These are phyloP conservation scores for Gallinago solitaria DNA, from an alignment of 2,797 vertebrate genomes.

Conservation along the genomic window DNA sequence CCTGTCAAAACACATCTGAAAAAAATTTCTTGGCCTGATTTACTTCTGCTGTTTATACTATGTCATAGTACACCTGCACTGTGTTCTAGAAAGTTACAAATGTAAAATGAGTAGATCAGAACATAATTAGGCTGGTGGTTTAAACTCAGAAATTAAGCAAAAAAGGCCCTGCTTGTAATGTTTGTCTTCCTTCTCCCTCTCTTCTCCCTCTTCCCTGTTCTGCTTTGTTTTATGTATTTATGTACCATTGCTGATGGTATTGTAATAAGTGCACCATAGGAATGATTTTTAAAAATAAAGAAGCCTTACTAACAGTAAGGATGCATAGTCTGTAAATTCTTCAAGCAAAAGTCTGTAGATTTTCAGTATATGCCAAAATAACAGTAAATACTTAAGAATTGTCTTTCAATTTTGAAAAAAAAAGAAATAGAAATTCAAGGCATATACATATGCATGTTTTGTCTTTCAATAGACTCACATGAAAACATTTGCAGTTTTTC, in stretches of 20 bases:
- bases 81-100: background rate
- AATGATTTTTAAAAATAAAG: background rate
- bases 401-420: background rate
- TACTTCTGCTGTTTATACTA: background rate
- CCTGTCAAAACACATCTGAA: background rate
- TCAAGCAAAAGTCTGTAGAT: background rate
- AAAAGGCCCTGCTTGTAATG: background rate
- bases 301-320: background rate
- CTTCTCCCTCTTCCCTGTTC: background rate
- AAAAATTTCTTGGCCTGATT: background rate
- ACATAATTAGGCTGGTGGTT: background rate
- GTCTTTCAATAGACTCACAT: background rate
- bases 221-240: background rate
- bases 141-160: background rate
- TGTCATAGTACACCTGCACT: background rate
- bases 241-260: background rate
- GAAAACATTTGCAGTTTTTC: background rate
- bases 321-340: background rate
- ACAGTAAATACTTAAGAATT: background rate
- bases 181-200: background rate
- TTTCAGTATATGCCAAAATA: background rate
- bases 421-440: background rate
- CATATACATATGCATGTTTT: background rate
- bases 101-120: background rate
- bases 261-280: background rate